These are phyloP conservation scores for Manis javanica DNA, from an alignment of 2,797 vertebrate genomes.

Conservation along the genomic window DNA sequence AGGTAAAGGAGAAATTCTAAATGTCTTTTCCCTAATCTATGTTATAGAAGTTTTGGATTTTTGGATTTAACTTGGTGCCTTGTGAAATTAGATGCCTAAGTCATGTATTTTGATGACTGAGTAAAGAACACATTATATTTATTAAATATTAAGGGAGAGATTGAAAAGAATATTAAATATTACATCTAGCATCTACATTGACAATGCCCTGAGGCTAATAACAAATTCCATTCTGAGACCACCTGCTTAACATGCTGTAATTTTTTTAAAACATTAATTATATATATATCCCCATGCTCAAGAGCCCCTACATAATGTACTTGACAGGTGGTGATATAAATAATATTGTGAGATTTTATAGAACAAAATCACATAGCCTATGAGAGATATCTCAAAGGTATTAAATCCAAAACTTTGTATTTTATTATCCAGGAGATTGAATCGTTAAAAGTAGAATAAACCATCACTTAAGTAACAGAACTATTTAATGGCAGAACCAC, in stretches of 20 bases:
- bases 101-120: not conserved
- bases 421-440: not conserved
- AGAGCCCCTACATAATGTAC: not conserved
- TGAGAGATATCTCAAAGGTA: not conserved
- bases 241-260: not conserved
- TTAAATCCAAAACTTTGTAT: not conserved
- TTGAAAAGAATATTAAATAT: not conserved
- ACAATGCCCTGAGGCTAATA: not conserved
- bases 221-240: not conserved
- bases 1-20: not conserved
- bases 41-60: not conserved
- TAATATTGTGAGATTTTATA: not conserved
- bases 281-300: not conserved
- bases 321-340: not conserved
- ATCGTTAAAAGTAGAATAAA: not conserved
- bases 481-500: not conserved
- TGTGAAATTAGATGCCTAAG: not conserved
- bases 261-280: not conserved
- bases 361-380: not conserved
- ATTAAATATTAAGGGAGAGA: not conserved
- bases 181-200: not conserved
- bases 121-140: not conserved
- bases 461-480: not conserved
- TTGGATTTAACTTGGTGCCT: not conserved
- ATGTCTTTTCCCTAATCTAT: not conserved